Evolutionary conservation across 2,888 invertebrate genomes (phyloP).

Genomic region (Harmothoe impar): DNA sequence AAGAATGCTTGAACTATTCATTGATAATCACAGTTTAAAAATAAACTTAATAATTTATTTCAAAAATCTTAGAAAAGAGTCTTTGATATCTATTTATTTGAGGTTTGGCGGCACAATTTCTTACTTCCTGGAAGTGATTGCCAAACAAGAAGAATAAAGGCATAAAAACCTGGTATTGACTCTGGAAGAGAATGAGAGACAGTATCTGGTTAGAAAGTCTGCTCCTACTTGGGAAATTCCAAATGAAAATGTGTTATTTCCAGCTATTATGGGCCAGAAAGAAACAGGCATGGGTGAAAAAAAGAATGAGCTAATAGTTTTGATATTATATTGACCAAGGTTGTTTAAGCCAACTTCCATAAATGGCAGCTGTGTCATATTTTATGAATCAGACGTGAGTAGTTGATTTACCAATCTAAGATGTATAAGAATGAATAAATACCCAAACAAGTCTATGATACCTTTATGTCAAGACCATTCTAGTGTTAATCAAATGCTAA

Average conservation of each 20-base stretch:
- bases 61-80: too few species aligned
- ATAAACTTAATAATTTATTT: too few species aligned
- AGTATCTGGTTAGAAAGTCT: slow-evolving; percentile 51
- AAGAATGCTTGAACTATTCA: not conserved
- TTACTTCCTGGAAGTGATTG: slow-evolving; percentile 61
- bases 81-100: not conserved
- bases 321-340: too few species aligned
- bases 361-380: too few species aligned
- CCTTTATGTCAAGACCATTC: slow-evolving; percentile 6
- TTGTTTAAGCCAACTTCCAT: too few species aligned
- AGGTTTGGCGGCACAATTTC: slow-evolving; percentile 60
- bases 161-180: slow-evolving; percentile 61
- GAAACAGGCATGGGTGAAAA: not conserved
- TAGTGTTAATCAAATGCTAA: not conserved
- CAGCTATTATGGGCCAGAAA: slow-evolving; percentile 17
- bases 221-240: not conserved
- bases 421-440: not conserved
- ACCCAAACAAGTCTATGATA: not conserved
- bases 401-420: not conserved
- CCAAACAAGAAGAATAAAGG: slow-evolving; percentile 59
- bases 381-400: too few species aligned
- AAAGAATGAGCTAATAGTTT: too few species aligned
- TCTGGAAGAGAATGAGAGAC: slow-evolving; percentile 55
- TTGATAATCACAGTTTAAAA: not conserved
- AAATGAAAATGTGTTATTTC: slow-evolving; percentile 1